Base-by-base conservation (phyloP, 2,888 invertebrate genomes). In the Chrysolina haemoptera region DNA sequence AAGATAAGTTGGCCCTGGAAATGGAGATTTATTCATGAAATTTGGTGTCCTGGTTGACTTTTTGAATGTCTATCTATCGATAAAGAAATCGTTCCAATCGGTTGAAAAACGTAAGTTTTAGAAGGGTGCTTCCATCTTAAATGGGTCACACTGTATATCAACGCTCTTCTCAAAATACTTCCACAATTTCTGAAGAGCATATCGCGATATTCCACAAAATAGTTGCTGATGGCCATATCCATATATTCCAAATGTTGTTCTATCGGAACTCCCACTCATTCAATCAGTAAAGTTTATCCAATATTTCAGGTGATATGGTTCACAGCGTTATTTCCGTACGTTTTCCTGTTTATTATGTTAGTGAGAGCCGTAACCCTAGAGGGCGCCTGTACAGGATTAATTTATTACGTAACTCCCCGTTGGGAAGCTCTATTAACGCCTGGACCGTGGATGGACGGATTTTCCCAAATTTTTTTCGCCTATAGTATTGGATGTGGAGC, bases 401-500 rank as follows among this genome's bases (percentile, higher is more conserved):
- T 89, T 71, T 94, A 92, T 86, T 94, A 93, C 86, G 87, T 94
- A 73, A 93, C 91, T 5, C 94, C 94, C 1, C 87, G 89, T 68
- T 90, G 91, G 90, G 87, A 89, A 73, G 88, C 89, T 80, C 86
- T 91, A 16, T 83, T 89, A 53, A 88, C 86, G 11, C 89, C 91
- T 0, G 90, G 88, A 43, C 91, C 91, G 12, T 94, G 94, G 94
- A 92, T 94, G 81, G 94, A 94, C 82, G 94, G 94, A 0, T 93
- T 93, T 0, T 93, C 93, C 3, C 94, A 94, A 86, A 93, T 94
- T 78, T 94, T 94, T 88, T 94, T 94, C 86, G 94, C 94, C 0
- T 91, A 94, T 81, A 94, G 94, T 73, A 94, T 94, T 65, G 94
- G 94, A 18, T 94, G 94, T 76, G 94, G 94, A 14, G 94, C 94